Base-by-base conservation (phyloP, 2,888 invertebrate genomes). In the Drosophila macrospina region DNA sequence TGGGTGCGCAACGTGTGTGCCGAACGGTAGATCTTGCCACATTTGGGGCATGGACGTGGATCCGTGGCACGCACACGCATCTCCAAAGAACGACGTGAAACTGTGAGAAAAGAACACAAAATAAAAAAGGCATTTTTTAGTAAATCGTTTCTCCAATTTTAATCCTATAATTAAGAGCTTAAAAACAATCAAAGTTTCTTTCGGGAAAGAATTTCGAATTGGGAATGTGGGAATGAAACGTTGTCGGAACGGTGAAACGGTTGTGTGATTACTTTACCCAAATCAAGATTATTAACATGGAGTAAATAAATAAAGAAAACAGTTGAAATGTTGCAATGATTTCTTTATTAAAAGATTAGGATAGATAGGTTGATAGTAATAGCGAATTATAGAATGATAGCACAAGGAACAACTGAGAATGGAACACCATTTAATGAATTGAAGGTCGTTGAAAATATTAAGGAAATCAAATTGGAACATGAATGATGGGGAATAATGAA, bases 1-100 rank as follows among this genome's bases (percentile, higher is more conserved):
- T 98, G 98, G 28, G 98, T 98, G 74, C 97, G 94, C 81, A 98
- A 93, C 11, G 98, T 98, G 93, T 98, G 98, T 15, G 98, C 97
- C 30, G 97, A 97, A 69, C 97, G 94, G 93, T 97, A 97, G 90
- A 97, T 97, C 93, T 97, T 97, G 44, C 97, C 97, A 91, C 98
- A 98, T 91, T 98, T 97, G 11, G 97, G 97, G 91, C 98, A 98
- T 2, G 97, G 98, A 42, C 98, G 94, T 1, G 97, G 98, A 93
- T 98, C 98, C 20, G 97, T 98, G 8, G 98, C 98, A 88, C 98
- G 94, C 48, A 98, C 97, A 84, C 97, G 94, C 94, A 97, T 94
- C 91, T 97, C 97, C 92, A 97, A 93, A 50, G 96, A 96, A 80
- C 97, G 94, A 80, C 97, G 95, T 62, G 96, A 95, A 75, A 95